Evolutionary conservation across 1,140 invertebrate species (phyloP), one percentile per base, ranked within the genome.

Genomic region (Ditylenchus dipsaci): DNA sequence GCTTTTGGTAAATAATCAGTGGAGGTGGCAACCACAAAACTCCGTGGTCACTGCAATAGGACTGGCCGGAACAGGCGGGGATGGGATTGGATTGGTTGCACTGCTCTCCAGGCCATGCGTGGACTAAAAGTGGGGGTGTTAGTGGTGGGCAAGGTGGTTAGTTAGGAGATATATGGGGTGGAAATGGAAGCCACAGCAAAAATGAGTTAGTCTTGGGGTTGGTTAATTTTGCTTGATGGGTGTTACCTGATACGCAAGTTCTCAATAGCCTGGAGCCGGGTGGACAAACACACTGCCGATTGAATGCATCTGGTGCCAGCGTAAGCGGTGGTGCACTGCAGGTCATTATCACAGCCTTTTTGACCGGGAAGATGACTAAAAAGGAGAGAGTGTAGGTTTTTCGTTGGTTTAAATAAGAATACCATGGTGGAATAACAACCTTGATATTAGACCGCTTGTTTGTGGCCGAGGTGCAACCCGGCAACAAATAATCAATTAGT

Each of bases 361-460:
- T 82, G 81, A 42, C 80, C 80, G 80, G 80, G 62, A 77, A 82
- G 62, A 82, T 78, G 19, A 83, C 80, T 82, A 60, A 65, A 81
- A 71, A 63, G n/a, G n/a, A n/a, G n/a, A n/a, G n/a, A n/a, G n/a
- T n/a, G n/a, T n/a, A n/a, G n/a, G n/a, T n/a, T n/a, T n/a, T n/a
- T n/a, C n/a, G n/a, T n/a, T n/a, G n/a, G n/a, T n/a, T n/a, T n/a
- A n/a, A n/a, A n/a, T n/a, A n/a, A n/a, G n/a, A n/a, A n/a, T n/a
- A n/a, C n/a, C n/a, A n/a, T n/a, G n/a, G n/a, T n/a, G n/a, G n/a
- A n/a, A n/a, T n/a, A n/a, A n/a, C n/a, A n/a, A n/a, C n/a, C n/a
- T n/a, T n/a, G n/a, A n/a, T n/a, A n/a, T n/a, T n/a, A n/a, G n/a
- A n/a, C n/a, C n/a, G n/a, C n/a, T n/a, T n/a, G n/a, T n/a, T n/a